Conservation (phyloP, 1,140 invertebrate species). For the Lasaia peninsularis region DNA sequence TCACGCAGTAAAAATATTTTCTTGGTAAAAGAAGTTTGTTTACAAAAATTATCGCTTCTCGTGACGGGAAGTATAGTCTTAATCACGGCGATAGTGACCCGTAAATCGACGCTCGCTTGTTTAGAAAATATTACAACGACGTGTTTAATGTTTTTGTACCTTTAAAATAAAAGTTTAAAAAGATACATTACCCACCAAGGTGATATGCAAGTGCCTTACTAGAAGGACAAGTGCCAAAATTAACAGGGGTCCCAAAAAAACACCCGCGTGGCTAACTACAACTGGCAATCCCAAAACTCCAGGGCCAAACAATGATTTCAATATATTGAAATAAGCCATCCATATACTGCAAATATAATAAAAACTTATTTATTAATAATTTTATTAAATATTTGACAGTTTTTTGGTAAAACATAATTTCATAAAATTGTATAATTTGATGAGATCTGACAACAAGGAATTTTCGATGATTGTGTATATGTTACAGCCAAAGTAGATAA, state of each 20-base stretch:
- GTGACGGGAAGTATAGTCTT: no score
- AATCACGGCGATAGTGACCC: neutral
- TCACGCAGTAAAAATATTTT: no score
- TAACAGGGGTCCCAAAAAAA: conserved; percentile 33
- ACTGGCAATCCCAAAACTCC: conserved; percentile 38
- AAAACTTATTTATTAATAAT: no score
- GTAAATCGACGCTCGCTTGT: neutral
- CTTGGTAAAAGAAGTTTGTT: no score
- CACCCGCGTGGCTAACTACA: conserved; percentile 37
- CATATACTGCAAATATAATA: conserved; percentile 23
- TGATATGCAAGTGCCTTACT: conserved; percentile 32
- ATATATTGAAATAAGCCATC: conserved; percentile 43
- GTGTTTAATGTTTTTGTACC: neutral
- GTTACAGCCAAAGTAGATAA: no score
- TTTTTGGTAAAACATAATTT: no score
- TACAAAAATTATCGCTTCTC: no score
- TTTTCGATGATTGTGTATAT: no score
- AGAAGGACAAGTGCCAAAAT: conserved; percentile 25
- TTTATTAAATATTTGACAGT: no score
- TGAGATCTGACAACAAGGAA: no score
- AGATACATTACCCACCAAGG: conserved; percentile 34
- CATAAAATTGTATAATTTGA: no score
- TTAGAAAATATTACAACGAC: neutral
- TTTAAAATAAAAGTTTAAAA: neutral
- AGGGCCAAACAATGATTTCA: conserved; percentile 31